Percentiles rank a stretch among this genome's conserved stretches.
These are phyloP conservation scores for Alauda arvensis DNA, from an alignment of 2,797 vertebrate species.

Conservation along the genomic window DNA sequence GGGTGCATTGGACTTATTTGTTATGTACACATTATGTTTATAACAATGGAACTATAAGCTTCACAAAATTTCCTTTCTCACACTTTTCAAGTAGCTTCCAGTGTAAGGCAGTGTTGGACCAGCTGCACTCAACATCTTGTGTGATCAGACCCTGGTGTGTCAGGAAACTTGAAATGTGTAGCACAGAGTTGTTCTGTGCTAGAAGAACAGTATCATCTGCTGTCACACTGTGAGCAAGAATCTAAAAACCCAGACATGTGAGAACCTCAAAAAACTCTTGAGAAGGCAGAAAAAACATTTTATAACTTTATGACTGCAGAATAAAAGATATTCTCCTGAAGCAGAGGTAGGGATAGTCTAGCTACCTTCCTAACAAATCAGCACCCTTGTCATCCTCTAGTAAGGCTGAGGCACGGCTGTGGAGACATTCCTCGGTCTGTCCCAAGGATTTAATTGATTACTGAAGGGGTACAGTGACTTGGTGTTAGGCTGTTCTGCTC, in stretches of 20 bases:
- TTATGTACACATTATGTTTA: neutral
- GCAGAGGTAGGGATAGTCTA: neutral
- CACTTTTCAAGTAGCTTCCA: neutral
- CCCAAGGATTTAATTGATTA: neutral
- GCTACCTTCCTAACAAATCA: neutral
- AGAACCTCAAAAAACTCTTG: neutral
- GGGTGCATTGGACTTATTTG: fast-evolving
- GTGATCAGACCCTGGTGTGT: neutral
- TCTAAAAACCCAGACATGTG: neutral
- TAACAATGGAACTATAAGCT: neutral
- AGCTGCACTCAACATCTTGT: neutral
- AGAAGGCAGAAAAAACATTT: neutral
- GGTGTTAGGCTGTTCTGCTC: neutral
- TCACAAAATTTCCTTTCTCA: neutral
- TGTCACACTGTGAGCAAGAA: neutral
- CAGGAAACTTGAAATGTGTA: neutral
- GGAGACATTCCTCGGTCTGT: neutral
- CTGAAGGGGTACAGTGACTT: neutral
- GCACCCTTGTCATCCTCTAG: neutral
- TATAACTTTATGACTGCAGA: neutral
- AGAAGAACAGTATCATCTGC: neutral
- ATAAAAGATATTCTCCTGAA: neutral
- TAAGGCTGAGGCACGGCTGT: neutral
- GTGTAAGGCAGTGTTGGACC: neutral
- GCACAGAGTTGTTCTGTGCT: neutral